Evolutionary conservation across 2,797 vertebrate species (phyloP), one percentile per base, ranked within the genome.

Genomic region (Myiotriccus ornatus): DNA sequence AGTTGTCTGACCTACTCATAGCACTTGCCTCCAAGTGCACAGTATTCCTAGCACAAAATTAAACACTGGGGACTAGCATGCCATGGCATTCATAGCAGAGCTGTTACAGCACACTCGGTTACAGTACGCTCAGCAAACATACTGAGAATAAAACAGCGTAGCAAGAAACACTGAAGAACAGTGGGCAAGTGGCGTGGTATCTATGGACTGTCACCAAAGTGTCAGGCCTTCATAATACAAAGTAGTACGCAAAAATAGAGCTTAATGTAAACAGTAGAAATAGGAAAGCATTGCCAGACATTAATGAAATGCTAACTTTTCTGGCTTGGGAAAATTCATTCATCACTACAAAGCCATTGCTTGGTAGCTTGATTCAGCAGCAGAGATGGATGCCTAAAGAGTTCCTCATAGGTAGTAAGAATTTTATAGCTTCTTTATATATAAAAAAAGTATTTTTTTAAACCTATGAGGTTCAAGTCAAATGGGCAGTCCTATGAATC

Each of bases 321-420:
- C 34, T 71, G 88, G 73, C 62, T 68, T 81, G 69, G 53, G 80
- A 93, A 95, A 89, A 87, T 32, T 71, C 20, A 76, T 79, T 89
- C 75, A 87, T 73, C 44, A 64, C 37, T 62, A 53, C 35, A 70
- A 81, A 87, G 52, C 18, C 64, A 77, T 41, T 75, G 34, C 52
- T 87, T 87, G 87, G 64, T 67, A 60, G 44, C 30, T 80, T 85
- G 43, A 68, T 57, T 68, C 30, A 60, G 75, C 22, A 83, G 56
- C 49, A 65, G 17, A 75, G 35, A 90, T 70, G 10, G 32, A 85
- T 44, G 44, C 14, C 35, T 65, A 59, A 37, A 62, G 16, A 88
- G 71, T 68, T 55, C 39, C 37, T 77, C 47, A n/a, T 2, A 87
- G 24, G 16, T 62, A 43, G 20, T 28, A 89, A 87, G 65, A 89